A percentile compares a stretch with the other conserved stretches of the same genome.
Evolutionary conservation across 2,113 vertebrate species (phyloP).

Genomic region (Siphamia tubifer): DNA sequence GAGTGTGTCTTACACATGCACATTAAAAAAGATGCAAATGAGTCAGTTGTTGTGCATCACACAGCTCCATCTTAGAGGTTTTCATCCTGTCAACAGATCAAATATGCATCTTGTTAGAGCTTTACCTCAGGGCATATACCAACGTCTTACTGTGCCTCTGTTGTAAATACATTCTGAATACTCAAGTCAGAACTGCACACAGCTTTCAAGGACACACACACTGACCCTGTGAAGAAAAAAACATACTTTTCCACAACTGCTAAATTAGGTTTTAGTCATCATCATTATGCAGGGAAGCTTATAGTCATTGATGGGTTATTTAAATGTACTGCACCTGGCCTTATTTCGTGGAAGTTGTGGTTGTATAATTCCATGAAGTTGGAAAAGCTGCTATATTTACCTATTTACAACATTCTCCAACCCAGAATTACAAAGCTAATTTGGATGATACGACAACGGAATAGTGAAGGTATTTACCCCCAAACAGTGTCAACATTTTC

Average conservation of each 20-base stretch:
- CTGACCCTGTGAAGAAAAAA: neutral
- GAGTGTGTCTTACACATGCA: neutral
- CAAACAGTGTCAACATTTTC: too few species aligned
- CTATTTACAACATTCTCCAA: too few species aligned
- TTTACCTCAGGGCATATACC: constrained; percentile 31
- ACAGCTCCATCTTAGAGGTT: constrained; percentile 8
- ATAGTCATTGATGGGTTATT: too few species aligned
- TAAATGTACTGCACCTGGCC: too few species aligned
- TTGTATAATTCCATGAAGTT: too few species aligned
- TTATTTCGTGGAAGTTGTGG: too few species aligned
- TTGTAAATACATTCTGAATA: constrained; percentile 29
- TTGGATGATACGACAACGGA: too few species aligned
- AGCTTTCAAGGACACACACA: neutral
- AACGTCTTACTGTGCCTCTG: constrained; percentile 4
- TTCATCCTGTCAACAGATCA: constrained; percentile 40
- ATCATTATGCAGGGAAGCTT: too few species aligned
- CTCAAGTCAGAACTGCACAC: neutral
- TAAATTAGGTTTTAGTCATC: too few species aligned
- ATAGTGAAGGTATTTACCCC: too few species aligned
- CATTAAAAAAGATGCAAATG: constrained; percentile 12
- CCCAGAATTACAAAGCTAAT: too few species aligned
- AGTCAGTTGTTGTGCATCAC: neutral
- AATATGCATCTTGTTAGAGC: constrained; percentile 37
- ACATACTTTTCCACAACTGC: neutral
- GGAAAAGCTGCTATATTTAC: too few species aligned